Percentiles rank a stretch among this genome's conserved stretches.
phyloP scores from a whole-genome alignment of 2,888 invertebrate genomes.

The Melanargia galathea region DNA sequence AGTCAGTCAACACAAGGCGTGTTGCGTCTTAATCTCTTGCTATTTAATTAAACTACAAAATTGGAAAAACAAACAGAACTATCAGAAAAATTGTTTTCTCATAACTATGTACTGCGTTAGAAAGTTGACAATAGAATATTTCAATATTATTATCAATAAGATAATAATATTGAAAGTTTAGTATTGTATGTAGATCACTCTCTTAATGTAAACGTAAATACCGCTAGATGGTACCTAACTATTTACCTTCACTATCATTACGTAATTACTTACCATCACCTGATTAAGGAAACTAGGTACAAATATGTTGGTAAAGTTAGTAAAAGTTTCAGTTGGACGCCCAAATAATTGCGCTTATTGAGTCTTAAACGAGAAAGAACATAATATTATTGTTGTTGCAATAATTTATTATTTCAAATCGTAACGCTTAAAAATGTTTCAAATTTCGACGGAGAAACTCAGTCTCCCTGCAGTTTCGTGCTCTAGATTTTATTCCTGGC shows the following conservation, averaged over 20 bases:
- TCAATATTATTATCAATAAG: neutral
- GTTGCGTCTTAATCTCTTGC: too few relatives aligned
- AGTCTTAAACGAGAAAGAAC: too few relatives aligned
- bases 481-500: slow-evolving; percentile 28
- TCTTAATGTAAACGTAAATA: neutral
- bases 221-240: slow-evolving; percentile 3
- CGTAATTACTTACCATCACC: neutral
- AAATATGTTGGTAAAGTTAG: too few relatives aligned
- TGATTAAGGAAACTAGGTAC: too few relatives aligned
- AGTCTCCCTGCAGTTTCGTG: neutral
- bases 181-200: slow-evolving; percentile 21
- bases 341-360: too few relatives aligned
- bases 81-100: neutral
- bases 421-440: slow-evolving; percentile 2
- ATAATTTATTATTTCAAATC: neutral
- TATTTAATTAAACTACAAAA: neutral
- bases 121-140: slow-evolving; percentile 13
- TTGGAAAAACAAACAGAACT: neutral
- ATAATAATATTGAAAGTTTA: slow-evolving; percentile 7
- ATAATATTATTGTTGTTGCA: too few relatives aligned
- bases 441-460: slow-evolving; percentile 8
- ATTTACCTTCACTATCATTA: neutral
- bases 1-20: too few relatives aligned
- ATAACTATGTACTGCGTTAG: neutral
- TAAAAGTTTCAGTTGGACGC: too few relatives aligned